Evolutionary conservation across 2,888 invertebrate genomes (phyloP).

Genomic region (Dysmachus trigonus): DNA sequence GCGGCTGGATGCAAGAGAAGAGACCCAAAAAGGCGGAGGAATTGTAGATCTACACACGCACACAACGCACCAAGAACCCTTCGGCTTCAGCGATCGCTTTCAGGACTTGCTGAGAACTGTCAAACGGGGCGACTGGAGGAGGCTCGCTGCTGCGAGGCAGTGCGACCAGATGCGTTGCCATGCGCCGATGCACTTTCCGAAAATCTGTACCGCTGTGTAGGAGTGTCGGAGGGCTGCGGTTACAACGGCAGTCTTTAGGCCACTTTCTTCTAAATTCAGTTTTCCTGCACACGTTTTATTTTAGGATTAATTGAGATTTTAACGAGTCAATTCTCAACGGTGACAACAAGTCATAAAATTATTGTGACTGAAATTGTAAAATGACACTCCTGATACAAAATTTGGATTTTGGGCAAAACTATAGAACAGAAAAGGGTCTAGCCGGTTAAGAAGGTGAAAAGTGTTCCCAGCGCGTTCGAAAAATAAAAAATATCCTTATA

Average conservation of each 20-base stretch:
- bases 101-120: conserved; percentile 35
- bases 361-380: no score
- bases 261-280: not conserved
- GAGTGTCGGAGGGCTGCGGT: not conserved
- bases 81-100: conserved; percentile 15
- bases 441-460: no score
- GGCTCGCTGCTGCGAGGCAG: not conserved
- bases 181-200: not conserved
- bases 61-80: conserved; percentile 27
- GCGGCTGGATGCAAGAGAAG: not conserved
- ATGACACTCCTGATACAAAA: no score
- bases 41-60: conserved; percentile 8
- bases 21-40: conserved; percentile 13
- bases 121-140: conserved; percentile 1
- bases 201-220: not conserved
- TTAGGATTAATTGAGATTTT: no score
- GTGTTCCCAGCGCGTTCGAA: no score
- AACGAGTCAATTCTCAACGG: no score
- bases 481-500: no score
- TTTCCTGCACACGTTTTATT: no score
- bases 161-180: not conserved
- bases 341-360: no score
- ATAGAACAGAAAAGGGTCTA: no score
- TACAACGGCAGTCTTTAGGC: not conserved
- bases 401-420: no score